Evolutionary conservation across 2,113 vertebrate genomes (phyloP).

Genomic region (Manacus vitellinus): DNA sequence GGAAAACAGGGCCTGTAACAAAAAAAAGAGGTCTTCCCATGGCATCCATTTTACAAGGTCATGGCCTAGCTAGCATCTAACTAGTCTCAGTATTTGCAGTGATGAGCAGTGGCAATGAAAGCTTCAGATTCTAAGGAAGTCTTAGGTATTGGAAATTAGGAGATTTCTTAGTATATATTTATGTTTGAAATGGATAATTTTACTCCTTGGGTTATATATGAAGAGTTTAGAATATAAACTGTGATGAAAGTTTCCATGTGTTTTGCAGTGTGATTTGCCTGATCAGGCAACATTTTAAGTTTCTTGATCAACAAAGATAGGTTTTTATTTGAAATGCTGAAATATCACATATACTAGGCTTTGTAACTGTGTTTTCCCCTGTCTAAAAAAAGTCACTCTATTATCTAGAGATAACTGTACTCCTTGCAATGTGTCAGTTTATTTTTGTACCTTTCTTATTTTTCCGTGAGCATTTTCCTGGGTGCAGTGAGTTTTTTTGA

Average conservation of each 20-base stretch:
- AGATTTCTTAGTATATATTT: background rate
- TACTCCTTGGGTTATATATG: background rate
- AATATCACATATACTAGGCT: background rate
- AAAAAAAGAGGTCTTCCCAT: background rate
- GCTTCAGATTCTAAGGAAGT: background rate
- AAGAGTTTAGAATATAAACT: background rate
- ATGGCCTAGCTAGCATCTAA: background rate
- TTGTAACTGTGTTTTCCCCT: background rate
- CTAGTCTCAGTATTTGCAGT: background rate
- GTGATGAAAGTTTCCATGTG: background rate
- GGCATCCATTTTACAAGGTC: background rate
- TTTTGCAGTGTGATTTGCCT: background rate
- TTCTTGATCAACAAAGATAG: background rate
- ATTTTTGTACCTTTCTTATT: background rate
- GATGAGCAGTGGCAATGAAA: background rate
- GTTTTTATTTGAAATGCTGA: background rate
- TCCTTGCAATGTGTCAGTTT: background rate
- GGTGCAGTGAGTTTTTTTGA: background rate
- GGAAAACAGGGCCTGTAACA: background rate
- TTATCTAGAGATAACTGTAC: background rate
- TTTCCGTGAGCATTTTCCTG: background rate
- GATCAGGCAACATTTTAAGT: background rate
- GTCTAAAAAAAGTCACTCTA: background rate
- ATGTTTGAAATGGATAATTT: background rate
- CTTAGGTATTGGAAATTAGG: background rate